Percentiles rank a stretch among this genome's conserved stretches.
These are phyloP conservation scores for Eulimnadia texana DNA, from an alignment of 1,140 invertebrate species.

Conservation along the genomic window DNA sequence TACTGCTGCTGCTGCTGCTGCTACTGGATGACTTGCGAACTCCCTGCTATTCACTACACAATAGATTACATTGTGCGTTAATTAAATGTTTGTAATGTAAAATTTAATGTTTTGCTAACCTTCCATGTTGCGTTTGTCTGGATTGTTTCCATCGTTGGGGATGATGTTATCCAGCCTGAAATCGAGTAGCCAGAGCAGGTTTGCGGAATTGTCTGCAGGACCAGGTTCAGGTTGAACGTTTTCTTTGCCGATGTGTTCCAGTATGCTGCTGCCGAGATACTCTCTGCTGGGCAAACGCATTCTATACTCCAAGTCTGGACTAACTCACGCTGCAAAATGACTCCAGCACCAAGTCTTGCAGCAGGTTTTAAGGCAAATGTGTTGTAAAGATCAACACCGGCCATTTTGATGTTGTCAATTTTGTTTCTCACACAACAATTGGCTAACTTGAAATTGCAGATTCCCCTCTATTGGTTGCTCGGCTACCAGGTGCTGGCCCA, in stretches of 20 bases:
- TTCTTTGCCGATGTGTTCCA: conserved; percentile 4
- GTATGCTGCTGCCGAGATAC: background rate
- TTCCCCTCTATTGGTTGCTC: too few species aligned
- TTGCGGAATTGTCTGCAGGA: background rate
- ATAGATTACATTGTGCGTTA: background rate
- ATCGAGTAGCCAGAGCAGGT: conserved; percentile 13
- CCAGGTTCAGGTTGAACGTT: conserved; percentile 4
- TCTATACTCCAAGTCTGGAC: too few species aligned
- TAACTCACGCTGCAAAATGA: too few species aligned
- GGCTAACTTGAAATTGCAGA: too few species aligned
- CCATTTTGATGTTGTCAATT: too few species aligned
- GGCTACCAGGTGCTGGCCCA: too few species aligned
- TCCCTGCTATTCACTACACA: background rate
- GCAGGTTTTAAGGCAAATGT: too few species aligned
- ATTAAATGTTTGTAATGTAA: background rate
- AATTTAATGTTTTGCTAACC: background rate
- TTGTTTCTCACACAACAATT: too few species aligned
- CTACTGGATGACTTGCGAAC: background rate
- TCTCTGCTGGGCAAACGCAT: background rate
- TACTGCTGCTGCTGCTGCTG: background rate
- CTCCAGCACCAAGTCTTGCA: too few species aligned
- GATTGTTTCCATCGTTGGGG: conserved; percentile 8
- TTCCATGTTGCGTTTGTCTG: background rate
- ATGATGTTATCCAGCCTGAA: conserved; percentile 14
- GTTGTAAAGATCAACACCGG: too few species aligned